These are phyloP conservation scores for Argynnis bischoffii DNA, from an alignment of 2,888 invertebrate genomes.

Conservation along the genomic window DNA sequence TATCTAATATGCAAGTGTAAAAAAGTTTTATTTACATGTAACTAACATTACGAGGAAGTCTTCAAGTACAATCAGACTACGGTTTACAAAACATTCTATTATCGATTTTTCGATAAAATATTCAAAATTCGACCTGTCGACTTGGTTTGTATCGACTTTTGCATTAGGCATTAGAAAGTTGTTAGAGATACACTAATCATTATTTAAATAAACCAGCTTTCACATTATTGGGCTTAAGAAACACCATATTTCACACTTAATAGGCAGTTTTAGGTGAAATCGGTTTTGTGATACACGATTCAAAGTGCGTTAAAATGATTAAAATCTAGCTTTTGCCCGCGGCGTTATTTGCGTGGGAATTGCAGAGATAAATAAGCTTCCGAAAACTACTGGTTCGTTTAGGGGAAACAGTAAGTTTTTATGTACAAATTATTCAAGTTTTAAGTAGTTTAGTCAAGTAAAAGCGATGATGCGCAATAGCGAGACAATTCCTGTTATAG, in stretches of 20 bases:
- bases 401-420: too few species aligned
- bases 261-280: conserved; percentile 34
- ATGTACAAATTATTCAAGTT: too few species aligned
- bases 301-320: conserved; percentile 3
- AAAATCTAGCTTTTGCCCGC: conserved; percentile 7
- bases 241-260: conserved; percentile 41
- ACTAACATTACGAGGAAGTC: too few species aligned
- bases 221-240: conserved; percentile 40
- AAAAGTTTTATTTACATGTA: too few species aligned
- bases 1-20: too few species aligned
- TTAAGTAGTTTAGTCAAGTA: too few species aligned
- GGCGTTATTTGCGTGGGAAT: conserved; percentile 10
- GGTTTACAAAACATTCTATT: too few species aligned
- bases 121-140: not conserved
- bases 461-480: too few species aligned
- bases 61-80: too few species aligned
- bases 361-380: too few species aligned
- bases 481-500: too few species aligned
- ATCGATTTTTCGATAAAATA: not conserved
- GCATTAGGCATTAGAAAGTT: conserved; percentile 47
- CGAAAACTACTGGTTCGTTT: too few species aligned
- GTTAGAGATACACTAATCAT: conserved; percentile 44
- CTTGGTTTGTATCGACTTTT: conserved; percentile 14
- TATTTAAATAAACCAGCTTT: conserved; percentile 48
- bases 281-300: conserved; percentile 16